Evolutionary conservation across 1,140 invertebrate genomes (phyloP).

Genomic region (Diabrotica virgifera): DNA sequence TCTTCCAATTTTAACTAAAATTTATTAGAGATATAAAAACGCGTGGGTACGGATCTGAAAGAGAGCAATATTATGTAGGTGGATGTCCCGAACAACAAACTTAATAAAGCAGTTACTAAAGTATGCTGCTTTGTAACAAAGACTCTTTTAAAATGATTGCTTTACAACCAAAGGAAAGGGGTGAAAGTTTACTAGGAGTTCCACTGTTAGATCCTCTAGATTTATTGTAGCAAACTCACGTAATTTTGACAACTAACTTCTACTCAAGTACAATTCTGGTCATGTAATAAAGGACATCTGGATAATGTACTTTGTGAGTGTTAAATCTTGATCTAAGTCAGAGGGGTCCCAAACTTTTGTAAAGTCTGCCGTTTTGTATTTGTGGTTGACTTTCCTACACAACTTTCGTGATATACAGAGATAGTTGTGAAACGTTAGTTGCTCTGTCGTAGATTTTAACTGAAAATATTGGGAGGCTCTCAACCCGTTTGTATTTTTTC

Average conservation of each 20-base stretch:
- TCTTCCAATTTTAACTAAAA: no score
- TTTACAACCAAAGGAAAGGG: neutral
- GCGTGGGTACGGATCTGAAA: no score
- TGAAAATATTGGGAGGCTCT: no score
- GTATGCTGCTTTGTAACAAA: neutral
- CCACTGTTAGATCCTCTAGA: slow-evolving; percentile 9
- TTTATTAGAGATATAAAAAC: no score
- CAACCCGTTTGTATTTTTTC: no score
- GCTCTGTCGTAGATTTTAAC: neutral
- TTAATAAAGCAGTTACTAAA: neutral
- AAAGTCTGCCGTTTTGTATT: slow-evolving; percentile 11
- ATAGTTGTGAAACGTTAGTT: neutral
- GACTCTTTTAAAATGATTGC: slow-evolving; percentile 5
- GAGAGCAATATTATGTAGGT: no score
- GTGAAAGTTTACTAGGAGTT: slow-evolving; percentile 10
- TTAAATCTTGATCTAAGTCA: slow-evolving; percentile 12
- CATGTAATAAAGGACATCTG: slow-evolving; percentile 22
- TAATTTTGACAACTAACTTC: slow-evolving; percentile 21
- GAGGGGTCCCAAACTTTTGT: slow-evolving; percentile 5
- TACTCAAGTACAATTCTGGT: slow-evolving; percentile 4
- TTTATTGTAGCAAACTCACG: slow-evolving; percentile 21
- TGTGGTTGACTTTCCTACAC: slow-evolving; percentile 6
- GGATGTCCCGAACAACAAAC: no score
- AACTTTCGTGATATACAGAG: slow-evolving; percentile 1
- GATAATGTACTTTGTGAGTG: slow-evolving; percentile 21